These are phyloP conservation scores for Diplodus sargus DNA, from an alignment of 2,797 vertebrate species.

Conservation along the genomic window DNA sequence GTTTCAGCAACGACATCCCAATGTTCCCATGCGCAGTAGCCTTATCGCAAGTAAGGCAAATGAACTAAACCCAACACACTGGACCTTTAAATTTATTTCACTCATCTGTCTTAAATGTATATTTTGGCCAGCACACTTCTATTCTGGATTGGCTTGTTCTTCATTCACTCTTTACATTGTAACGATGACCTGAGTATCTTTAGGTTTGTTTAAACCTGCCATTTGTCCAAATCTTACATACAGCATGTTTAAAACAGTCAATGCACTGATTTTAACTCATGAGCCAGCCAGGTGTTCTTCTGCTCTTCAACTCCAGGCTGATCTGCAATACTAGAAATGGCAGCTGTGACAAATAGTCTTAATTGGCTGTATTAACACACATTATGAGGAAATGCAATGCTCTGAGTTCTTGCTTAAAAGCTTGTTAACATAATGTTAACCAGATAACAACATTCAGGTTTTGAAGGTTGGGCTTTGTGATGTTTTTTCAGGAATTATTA, in stretches of 20 bases:
- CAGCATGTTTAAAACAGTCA: not conserved
- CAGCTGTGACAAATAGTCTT: slow-evolving; percentile 1
- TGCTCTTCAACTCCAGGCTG: not conserved
- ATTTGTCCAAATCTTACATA: not conserved
- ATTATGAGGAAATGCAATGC: not conserved
- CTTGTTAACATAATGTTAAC: slow-evolving; percentile 32
- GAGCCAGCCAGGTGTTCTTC: not conserved
- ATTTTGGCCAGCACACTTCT: not conserved
- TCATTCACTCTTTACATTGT: not conserved
- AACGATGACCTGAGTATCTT: not conserved
- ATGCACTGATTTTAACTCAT: not conserved
- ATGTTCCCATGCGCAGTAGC: too few relatives aligned
- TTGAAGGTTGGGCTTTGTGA: slow-evolving; percentile 3
- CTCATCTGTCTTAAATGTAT: not conserved
- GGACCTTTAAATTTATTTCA: not conserved
- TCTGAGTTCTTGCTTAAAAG: slow-evolving; percentile 10
- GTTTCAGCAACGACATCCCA: too few relatives aligned
- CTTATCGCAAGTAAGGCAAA: too few relatives aligned
- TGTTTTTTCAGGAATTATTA: slow-evolving; percentile 30
- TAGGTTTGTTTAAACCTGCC: not conserved
- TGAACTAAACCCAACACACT: too few relatives aligned
- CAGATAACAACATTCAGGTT: slow-evolving; percentile 6
- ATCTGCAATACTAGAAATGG: not conserved
- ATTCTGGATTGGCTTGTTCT: not conserved
- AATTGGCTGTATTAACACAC: slow-evolving; percentile 12